These are phyloP conservation scores for Leptinotarsa defecta DNA, from an alignment of 1,140 invertebrate genomes.

Conservation along the genomic window DNA sequence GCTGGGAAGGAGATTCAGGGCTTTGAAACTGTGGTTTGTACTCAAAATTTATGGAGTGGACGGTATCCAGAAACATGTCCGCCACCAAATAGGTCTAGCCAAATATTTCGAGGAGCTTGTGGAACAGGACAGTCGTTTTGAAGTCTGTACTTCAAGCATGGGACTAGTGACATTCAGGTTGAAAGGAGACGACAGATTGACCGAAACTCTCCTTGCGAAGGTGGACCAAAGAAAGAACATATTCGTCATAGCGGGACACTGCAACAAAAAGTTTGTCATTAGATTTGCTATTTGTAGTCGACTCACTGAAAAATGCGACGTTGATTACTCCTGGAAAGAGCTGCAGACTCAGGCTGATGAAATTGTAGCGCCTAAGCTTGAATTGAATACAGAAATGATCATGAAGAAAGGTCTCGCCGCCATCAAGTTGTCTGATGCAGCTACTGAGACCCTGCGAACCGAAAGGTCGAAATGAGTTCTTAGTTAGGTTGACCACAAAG, in stretches of 20 bases:
- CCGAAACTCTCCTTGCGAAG: slow-evolving; percentile 73
- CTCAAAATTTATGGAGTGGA: slow-evolving; percentile 82
- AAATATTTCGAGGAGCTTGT: slow-evolving; percentile 77
- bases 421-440: slow-evolving; percentile 32
- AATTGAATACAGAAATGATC: slow-evolving; percentile 7
- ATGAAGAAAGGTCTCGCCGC: slow-evolving; percentile 25
- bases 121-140: slow-evolving; percentile 74
- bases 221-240: slow-evolving; percentile 80
- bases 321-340: slow-evolving; percentile 83
- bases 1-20: slow-evolving; percentile 86
- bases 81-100: slow-evolving; percentile 77
- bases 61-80: slow-evolving; percentile 79
- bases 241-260: slow-evolving; percentile 80
- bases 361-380: slow-evolving; percentile 41
- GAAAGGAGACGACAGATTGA: slow-evolving; percentile 75
- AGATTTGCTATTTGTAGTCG: slow-evolving; percentile 84
- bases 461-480: slow-evolving; percentile 58
- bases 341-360: slow-evolving; percentile 65
- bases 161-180: slow-evolving; percentile 89
- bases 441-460: slow-evolving; percentile 33
- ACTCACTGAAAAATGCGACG: slow-evolving; percentile 70
- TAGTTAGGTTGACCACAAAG: background rate
- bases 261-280: slow-evolving; percentile 72
- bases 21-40: slow-evolving; percentile 95
- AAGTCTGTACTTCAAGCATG: slow-evolving; percentile 64